Base-by-base conservation (phyloP, 2,113 vertebrate species). In the Ailuropoda melanoleuca region DNA sequence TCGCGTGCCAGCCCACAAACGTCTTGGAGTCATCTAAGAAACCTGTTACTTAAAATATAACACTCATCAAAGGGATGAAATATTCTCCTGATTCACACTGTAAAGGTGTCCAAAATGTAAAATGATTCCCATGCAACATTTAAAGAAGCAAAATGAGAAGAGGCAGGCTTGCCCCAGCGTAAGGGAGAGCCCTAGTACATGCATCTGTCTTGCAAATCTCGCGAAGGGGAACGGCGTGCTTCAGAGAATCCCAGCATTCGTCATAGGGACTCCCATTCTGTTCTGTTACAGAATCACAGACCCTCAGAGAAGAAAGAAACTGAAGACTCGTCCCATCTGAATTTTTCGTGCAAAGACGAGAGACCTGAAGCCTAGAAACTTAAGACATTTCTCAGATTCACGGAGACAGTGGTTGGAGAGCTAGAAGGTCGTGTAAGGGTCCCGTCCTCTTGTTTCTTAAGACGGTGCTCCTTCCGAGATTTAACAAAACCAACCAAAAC, bases 271-370 rank as follows among this genome's bases (percentile, higher is more conserved):
- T 11, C 39, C 62, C 46, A 11, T 43, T 19, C 46, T 18, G 31
- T 29, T 39, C 34, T 13, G 21, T 8, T 13, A 1, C 0, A 19
- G 37, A 39, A 8, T 39, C 6, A 7, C 10, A 46, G 23, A 15
- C 3, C 0, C 8, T 4, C 11, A 8, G 18, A 64, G 39, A 55
- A 29, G n/a, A 29, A 56, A 58, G 66, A n/a, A 18, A 23, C 50
- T 4, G 1, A 23, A 60, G 34, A 29, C 5, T 26, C 0, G 11
- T 23, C n/a, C 66, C 1, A 0, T 74, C 15, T 62, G 60, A 78
- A n/a, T 4, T 14, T 66, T 55, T 53, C 70, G 9, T 0, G 8
- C 0, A 2, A 8, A 68, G 12, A 11, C 0, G 5, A 37, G 0
- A 24, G 37, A 19, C 4, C 1, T 1, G 31, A 56, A 19, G 1